Conservation (phyloP, 2,888 invertebrate species). For the Altica lythri region DNA sequence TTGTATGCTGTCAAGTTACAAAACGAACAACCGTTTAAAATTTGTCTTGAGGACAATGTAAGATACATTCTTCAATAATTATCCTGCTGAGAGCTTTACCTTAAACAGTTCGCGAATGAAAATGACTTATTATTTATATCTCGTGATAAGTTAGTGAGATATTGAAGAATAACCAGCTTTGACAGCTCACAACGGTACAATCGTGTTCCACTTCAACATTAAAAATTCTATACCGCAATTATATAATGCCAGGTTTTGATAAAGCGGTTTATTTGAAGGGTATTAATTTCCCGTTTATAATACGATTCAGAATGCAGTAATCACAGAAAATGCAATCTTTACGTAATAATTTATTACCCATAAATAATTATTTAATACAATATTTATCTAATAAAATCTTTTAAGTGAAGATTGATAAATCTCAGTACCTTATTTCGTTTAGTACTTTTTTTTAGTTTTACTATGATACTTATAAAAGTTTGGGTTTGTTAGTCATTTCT, state of each 20-base stretch:
- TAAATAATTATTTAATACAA: too few species aligned
- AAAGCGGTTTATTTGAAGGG: background rate
- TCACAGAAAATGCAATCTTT: too few species aligned
- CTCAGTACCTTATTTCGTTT: too few species aligned
- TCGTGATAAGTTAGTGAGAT: conserved; percentile 8
- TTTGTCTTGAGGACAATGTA: background rate
- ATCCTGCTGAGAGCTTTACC: conserved; percentile 10
- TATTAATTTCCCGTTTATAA: background rate
- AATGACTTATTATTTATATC: conserved; percentile 11
- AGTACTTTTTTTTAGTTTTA: too few species aligned
- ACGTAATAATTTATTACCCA: too few species aligned
- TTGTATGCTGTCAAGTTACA: too few species aligned
- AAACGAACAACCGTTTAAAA: too few species aligned
- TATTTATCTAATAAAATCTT: too few species aligned
- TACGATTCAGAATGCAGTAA: too few species aligned
- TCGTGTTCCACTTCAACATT: conserved; percentile 5
- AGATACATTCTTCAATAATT: conserved; percentile 6
- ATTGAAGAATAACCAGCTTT: conserved; percentile 9
- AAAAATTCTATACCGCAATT: conserved; percentile 6
- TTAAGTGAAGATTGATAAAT: too few species aligned
- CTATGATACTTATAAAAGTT: too few species aligned
- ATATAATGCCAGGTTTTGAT: conserved; percentile 3
- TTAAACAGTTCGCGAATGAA: conserved; percentile 8
- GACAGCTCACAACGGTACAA: conserved; percentile 16
- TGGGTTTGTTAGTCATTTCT: too few species aligned